Evolutionary conservation across 2,888 invertebrate species (phyloP).

Genomic region (Sericinus montela): DNA sequence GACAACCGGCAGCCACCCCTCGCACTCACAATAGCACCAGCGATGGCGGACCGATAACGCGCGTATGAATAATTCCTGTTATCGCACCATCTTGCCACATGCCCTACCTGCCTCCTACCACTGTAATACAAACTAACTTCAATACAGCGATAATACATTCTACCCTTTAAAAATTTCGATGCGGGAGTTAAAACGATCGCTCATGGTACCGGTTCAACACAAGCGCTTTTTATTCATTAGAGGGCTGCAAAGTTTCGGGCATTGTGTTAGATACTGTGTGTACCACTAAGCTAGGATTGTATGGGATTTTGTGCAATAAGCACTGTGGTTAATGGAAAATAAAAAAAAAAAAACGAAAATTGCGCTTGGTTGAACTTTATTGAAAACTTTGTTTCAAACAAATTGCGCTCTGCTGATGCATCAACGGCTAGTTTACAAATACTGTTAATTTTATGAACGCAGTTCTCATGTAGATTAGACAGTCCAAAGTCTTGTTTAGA

Average conservation of each 20-base stretch:
- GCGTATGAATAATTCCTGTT: slow-evolving; percentile 78
- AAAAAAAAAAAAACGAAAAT: not conserved
- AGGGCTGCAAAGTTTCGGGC: slow-evolving; percentile 66
- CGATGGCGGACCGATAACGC: slow-evolving; percentile 76
- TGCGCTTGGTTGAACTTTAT: no score
- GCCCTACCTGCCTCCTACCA: slow-evolving; percentile 76
- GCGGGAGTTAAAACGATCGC: slow-evolving; percentile 24
- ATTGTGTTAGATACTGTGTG: slow-evolving; percentile 70
- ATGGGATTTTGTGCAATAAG: slow-evolving; percentile 61
- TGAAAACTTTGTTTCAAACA: no score
- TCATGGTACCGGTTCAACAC: slow-evolving; percentile 56
- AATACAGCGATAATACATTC: slow-evolving; percentile 30
- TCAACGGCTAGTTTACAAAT: no score
- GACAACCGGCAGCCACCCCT: slow-evolving; percentile 72
- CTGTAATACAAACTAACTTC: slow-evolving; percentile 40
- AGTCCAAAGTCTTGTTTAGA: no score
- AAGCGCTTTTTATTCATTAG: slow-evolving; percentile 71
- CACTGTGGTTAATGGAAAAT: slow-evolving; percentile 51
- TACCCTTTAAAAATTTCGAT: slow-evolving; percentile 16
- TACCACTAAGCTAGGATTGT: slow-evolving; percentile 67
- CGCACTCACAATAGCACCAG: slow-evolving; percentile 69
- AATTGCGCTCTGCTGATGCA: no score
- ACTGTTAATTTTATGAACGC: no score
- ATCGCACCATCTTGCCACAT: slow-evolving; percentile 78
- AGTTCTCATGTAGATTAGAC: no score